These are phyloP conservation scores for Papilio glaucus DNA, from an alignment of 1,140 invertebrate genomes.

Conservation along the genomic window DNA sequence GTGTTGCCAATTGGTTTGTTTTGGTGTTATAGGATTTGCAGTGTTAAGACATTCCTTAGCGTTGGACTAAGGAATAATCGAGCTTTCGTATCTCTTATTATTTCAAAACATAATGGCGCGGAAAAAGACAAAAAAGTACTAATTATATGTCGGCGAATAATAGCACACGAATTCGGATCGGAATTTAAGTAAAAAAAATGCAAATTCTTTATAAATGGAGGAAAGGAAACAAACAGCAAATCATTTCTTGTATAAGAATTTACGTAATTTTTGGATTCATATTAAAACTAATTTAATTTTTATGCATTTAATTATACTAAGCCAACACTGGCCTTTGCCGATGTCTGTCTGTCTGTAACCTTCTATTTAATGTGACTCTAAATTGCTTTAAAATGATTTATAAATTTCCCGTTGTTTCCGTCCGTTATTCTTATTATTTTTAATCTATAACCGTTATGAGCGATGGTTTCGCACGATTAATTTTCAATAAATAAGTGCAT, in stretches of 20 bases:
- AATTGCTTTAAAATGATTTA: not conserved
- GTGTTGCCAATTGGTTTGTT: slow-evolving; percentile 79
- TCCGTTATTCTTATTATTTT: slow-evolving; percentile 37
- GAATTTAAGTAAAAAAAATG: slow-evolving; percentile 12
- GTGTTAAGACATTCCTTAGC: slow-evolving; percentile 64
- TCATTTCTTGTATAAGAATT: not conserved
- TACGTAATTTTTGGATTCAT: no score
- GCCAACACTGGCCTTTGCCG: no score
- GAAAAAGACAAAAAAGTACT: slow-evolving; percentile 52
- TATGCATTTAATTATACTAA: no score
- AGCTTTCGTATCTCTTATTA: slow-evolving; percentile 54
- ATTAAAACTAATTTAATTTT: no score
- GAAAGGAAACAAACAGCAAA: not conserved
- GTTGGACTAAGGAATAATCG: slow-evolving; percentile 53
- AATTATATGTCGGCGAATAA: slow-evolving; percentile 55
- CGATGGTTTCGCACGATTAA: slow-evolving; percentile 63
- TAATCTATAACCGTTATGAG: slow-evolving; percentile 49
- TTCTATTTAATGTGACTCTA: no score
- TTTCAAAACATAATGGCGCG: slow-evolving; percentile 52
- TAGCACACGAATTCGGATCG: slow-evolving; percentile 51
- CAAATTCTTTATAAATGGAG: not conserved
- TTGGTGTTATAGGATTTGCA: slow-evolving; percentile 68
- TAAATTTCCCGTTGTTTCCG: not conserved
- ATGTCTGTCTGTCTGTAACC: no score
- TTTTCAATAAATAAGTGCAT: slow-evolving; percentile 71